Evolutionary conservation across 2,888 invertebrate species (phyloP).

Genomic region (Tyria jacobaeae): DNA sequence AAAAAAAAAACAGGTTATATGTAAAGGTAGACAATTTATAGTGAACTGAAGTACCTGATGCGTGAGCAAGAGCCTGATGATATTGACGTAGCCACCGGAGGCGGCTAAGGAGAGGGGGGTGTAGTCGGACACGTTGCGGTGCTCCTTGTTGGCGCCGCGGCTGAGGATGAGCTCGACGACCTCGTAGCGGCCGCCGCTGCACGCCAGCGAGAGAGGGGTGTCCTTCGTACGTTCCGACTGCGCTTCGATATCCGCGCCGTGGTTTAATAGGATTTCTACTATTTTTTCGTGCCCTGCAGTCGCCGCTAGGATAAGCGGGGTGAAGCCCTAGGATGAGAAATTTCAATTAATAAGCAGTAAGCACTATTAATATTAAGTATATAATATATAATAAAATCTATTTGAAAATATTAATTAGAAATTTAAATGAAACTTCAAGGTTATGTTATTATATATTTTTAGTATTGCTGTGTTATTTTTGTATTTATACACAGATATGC

Average conservation of each 20-base stretch:
- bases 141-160: conserved; percentile 98
- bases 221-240: conserved; percentile 99
- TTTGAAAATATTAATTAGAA: too few relatives aligned
- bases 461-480: too few relatives aligned
- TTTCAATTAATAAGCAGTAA: not conserved
- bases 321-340: conserved; percentile 90
- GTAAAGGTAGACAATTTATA: too few relatives aligned
- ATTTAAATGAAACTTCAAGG: too few relatives aligned
- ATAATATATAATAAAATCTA: too few relatives aligned
- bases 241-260: conserved; percentile 99
- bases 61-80: conserved; percentile 96
- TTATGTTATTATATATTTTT: too few relatives aligned
- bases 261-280: conserved; percentile 96
- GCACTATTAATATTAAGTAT: not conserved
- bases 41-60: conserved; percentile 93
- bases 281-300: conserved; percentile 94
- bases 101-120: conserved; percentile 99
- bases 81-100: conserved; percentile 99
- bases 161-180: conserved; percentile 95
- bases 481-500: too few relatives aligned
- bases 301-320: conserved; percentile 98
- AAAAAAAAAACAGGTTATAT: too few relatives aligned
- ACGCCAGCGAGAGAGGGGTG: conserved; percentile 98
- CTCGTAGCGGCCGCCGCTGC: conserved; percentile 98
- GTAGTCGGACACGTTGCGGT: conserved; percentile 99